Evolutionary conservation across 2,888 invertebrate genomes (phyloP).

Genomic region (Pachliopta kotzebuea): DNA sequence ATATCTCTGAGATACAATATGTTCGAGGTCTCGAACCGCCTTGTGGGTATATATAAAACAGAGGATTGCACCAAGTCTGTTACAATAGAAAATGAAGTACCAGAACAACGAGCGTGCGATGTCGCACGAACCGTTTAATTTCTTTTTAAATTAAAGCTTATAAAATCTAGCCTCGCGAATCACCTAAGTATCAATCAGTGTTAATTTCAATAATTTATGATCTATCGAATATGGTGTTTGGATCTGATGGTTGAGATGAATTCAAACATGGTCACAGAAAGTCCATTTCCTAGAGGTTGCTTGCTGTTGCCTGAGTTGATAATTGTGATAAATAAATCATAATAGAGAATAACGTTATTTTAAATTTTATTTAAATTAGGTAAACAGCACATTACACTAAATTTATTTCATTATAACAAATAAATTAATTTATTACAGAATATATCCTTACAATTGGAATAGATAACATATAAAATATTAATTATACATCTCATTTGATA

Average conservation of each 20-base stretch:
- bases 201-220: no score
- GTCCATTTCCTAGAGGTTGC: neutral
- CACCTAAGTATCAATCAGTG: no score
- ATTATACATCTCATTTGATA: neutral
- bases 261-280: no score
- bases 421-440: constrained; percentile 17
- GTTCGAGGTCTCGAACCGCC: constrained; percentile 96
- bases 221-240: neutral
- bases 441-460: constrained; percentile 3
- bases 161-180: no score
- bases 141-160: no score
- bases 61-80: constrained; percentile 92
- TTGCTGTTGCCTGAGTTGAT: neutral
- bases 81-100: constrained; percentile 79
- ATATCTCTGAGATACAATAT: constrained; percentile 98
- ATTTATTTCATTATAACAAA: constrained; percentile 31
- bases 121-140: constrained; percentile 15
- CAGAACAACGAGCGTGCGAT: constrained; percentile 36
- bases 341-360: constrained; percentile 19
- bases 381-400: constrained; percentile 30
- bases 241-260: no score
- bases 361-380: constrained; percentile 27
- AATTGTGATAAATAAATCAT: constrained; percentile 11
- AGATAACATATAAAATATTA: neutral
- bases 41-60: constrained; percentile 98